Conservation (phyloP, 1,140 invertebrate species). For the Drosophila hydei region DNA sequence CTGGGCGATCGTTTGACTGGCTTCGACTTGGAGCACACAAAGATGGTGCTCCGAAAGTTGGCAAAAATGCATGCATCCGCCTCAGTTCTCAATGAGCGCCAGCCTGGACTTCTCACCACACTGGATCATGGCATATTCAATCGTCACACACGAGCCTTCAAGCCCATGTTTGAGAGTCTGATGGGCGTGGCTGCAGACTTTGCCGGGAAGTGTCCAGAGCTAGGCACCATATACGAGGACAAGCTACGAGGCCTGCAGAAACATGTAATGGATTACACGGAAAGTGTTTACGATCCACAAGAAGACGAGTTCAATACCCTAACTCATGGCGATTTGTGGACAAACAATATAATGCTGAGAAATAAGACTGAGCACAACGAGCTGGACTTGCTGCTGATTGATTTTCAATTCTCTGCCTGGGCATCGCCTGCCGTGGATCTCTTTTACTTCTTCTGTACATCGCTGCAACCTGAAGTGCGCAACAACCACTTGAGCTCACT, state of each 20-base stretch:
- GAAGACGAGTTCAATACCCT: slow-evolving; percentile 86
- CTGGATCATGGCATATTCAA: slow-evolving; percentile 74
- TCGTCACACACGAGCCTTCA: slow-evolving; percentile 58
- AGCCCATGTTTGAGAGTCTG: slow-evolving; percentile 56
- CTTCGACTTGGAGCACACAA: slow-evolving; percentile 84
- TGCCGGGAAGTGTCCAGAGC: slow-evolving; percentile 39
- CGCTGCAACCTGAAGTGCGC: slow-evolving; percentile 46
- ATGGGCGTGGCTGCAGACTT: slow-evolving; percentile 43
- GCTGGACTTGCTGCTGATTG: slow-evolving; percentile 84
- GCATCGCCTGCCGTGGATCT: slow-evolving; percentile 74
- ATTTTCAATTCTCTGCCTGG: slow-evolving; percentile 79
- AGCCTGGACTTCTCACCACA: slow-evolving; percentile 52
- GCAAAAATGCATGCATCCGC: slow-evolving; percentile 86
- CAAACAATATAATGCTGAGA: slow-evolving; percentile 87
- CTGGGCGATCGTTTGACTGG: slow-evolving; percentile 85
- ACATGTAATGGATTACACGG: slow-evolving; percentile 65
- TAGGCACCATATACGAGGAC: slow-evolving; percentile 46
- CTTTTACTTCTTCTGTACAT: slow-evolving; percentile 74
- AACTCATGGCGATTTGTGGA: slow-evolving; percentile 88
- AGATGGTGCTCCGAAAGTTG: slow-evolving; percentile 84
- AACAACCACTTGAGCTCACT: slow-evolving; percentile 51
- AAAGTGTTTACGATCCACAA: slow-evolving; percentile 63
- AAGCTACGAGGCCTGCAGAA: slow-evolving; percentile 56
- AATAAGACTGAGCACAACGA: slow-evolving; percentile 84
- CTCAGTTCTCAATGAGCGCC: slow-evolving; percentile 69